These are phyloP conservation scores for Petrocephalus sullivani DNA, from an alignment of 2,797 vertebrate genomes.

Conservation along the genomic window DNA sequence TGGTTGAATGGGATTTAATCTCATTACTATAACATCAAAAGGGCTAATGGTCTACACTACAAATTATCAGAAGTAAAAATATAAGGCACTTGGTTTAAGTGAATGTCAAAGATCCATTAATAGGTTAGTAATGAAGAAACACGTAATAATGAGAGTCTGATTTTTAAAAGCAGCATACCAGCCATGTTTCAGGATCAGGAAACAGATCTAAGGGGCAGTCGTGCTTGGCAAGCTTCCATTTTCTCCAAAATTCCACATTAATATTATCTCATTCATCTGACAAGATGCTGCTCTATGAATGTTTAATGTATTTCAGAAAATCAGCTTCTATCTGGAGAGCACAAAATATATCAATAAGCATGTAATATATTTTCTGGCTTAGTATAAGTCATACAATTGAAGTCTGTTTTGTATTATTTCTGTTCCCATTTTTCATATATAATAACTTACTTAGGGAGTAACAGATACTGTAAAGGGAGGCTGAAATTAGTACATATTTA, in stretches of 20 bases:
- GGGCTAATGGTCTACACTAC: neutral
- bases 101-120: neutral
- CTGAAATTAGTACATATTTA: slow-evolving; percentile 3
- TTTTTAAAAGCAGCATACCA: neutral
- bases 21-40: neutral
- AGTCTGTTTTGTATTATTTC: neutral
- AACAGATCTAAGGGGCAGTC: neutral
- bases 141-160: neutral
- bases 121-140: neutral
- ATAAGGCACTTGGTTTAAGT: neutral
- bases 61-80: neutral
- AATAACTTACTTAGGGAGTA: neutral
- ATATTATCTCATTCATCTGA: neutral
- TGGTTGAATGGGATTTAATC: neutral
- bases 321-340: neutral
- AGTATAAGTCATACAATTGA: neutral
- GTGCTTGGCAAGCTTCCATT: neutral
- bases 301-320: neutral
- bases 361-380: neutral
- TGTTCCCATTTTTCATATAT: neutral
- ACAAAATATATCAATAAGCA: neutral
- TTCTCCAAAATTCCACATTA: neutral
- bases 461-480: neutral
- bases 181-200: neutral
- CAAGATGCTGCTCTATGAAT: neutral